These are phyloP conservation scores for Eulemur rufifrons DNA, from an alignment of 2,113 vertebrate genomes.

Conservation along the genomic window DNA sequence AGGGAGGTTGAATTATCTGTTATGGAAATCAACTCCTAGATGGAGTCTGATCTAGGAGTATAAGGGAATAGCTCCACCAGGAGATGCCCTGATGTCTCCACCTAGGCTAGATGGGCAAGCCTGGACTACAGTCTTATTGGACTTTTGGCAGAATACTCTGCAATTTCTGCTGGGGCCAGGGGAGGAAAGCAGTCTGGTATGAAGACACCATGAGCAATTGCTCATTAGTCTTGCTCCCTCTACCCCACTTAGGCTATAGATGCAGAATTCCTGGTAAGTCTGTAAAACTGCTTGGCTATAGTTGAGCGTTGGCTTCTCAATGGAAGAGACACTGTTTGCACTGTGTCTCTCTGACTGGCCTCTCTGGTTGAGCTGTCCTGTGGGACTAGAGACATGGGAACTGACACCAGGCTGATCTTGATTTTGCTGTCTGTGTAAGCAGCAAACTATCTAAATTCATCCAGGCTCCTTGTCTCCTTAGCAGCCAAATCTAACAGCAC, in stretches of 20 bases:
- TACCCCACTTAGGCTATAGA: neutral
- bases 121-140: neutral
- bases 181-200: neutral
- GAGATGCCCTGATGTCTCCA: neutral
- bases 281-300: neutral
- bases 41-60: neutral
- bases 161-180: neutral
- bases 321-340: neutral
- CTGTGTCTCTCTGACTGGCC: no score
- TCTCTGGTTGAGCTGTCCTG: neutral
- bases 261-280: neutral
- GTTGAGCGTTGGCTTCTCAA: neutral
- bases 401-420: neutral
- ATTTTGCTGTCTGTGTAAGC: neutral
- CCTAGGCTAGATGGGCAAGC: accelerated
- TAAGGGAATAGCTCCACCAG: neutral
- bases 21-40: neutral
- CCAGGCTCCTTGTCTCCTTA: neutral
- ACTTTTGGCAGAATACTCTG: neutral
- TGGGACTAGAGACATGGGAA: neutral
- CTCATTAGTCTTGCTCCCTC: neutral
- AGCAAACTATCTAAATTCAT: neutral
- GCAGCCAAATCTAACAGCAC: neutral
- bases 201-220: neutral
- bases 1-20: neutral